These are phyloP conservation scores for Tricholaema leucomelas DNA, from an alignment of 2,113 vertebrate species.

Conservation along the genomic window DNA sequence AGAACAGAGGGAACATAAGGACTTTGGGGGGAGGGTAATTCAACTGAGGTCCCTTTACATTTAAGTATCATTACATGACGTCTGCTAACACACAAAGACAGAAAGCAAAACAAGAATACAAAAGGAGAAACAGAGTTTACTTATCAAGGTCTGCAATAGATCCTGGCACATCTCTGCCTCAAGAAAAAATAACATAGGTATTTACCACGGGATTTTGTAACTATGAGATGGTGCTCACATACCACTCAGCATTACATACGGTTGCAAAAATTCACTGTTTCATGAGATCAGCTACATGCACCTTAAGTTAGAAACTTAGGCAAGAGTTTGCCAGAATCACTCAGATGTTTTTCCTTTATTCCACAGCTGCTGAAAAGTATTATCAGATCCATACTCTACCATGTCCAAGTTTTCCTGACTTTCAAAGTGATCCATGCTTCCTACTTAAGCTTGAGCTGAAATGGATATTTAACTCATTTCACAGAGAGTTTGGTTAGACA, in stretches of 20 bases:
- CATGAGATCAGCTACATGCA: not conserved
- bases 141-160: not conserved
- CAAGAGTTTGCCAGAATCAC: not conserved
- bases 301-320: not conserved
- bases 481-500: not conserved
- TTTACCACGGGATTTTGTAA: not conserved
- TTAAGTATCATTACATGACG: not conserved
- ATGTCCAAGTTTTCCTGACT: not conserved
- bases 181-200: not conserved
- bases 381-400: not conserved
- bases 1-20: not conserved
- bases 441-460: not conserved
- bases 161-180: not conserved
- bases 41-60: not conserved
- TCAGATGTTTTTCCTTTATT: not conserved
- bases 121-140: not conserved
- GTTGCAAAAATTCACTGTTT: not conserved
- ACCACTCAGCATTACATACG: rapidly evolving
- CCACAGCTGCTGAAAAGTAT: conserved; percentile 7
- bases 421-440: not conserved
- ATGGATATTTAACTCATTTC: conserved; percentile 8
- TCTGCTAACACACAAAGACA: not conserved
- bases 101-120: not conserved
- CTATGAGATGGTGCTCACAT: not conserved
- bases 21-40: not conserved